These are phyloP conservation scores for Scalopus aquaticus DNA, from an alignment of 2,113 vertebrate genomes.

Conservation along the genomic window DNA sequence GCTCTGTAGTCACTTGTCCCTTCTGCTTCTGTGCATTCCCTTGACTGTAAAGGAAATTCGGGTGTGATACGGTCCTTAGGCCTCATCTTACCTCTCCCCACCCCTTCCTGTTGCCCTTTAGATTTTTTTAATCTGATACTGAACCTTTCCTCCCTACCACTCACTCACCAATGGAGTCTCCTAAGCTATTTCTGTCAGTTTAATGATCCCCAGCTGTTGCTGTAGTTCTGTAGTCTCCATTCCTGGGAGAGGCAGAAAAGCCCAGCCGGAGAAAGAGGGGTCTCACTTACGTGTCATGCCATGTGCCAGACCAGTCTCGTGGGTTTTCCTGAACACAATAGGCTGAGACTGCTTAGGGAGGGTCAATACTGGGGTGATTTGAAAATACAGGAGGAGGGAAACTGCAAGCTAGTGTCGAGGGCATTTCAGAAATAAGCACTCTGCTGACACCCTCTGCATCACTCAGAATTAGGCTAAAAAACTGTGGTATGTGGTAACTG, in stretches of 20 bases:
- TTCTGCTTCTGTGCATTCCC: background rate
- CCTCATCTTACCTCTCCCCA: background rate
- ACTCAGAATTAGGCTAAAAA: constrained; percentile 20
- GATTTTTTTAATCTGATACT: constrained; percentile 81
- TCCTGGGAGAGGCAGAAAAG: constrained; percentile 63
- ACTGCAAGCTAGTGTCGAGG: background rate
- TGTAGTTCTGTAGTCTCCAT: constrained; percentile 82
- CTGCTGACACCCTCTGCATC: background rate
- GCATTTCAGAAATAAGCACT: constrained; percentile 50
- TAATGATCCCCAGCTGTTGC: constrained; percentile 88
- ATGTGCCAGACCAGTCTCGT: constrained; percentile 13
- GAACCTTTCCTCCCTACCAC: constrained; percentile 63
- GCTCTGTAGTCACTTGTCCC: background rate
- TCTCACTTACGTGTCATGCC: constrained; percentile 65
- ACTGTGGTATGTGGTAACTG: background rate
- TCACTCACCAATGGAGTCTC: constrained; percentile 75
- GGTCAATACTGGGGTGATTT: background rate
- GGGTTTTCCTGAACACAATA: constrained; percentile 48
- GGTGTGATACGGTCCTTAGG: background rate
- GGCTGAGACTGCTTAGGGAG: constrained; percentile 37
- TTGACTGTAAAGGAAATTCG: constrained; percentile 1
- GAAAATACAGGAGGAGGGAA: constrained; percentile 51
- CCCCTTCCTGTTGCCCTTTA: constrained; percentile 72
- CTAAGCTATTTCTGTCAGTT: constrained; percentile 86
- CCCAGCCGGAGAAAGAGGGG: constrained; percentile 45